Percentiles rank a stretch among this genome's conserved stretches.
phyloP scores from a whole-genome alignment of 2,797 vertebrate genomes.

The Tarsius wallacei region DNA sequence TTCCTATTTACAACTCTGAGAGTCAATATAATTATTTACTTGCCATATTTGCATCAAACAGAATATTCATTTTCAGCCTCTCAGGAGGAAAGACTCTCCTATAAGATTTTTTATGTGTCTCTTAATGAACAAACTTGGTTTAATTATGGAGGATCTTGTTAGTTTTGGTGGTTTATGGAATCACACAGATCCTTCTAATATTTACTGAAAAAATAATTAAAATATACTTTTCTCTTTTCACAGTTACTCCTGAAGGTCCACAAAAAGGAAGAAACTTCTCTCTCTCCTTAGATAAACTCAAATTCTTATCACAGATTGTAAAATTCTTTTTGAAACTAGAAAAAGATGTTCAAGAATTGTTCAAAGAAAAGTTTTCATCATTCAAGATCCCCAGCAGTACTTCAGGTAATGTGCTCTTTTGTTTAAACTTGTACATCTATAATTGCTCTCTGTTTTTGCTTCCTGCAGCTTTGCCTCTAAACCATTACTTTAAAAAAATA shows the following conservation, averaged over 20 bases:
- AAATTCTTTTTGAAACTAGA: constrained; percentile 94
- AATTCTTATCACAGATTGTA: constrained; percentile 93
- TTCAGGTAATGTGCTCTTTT: constrained; percentile 92
- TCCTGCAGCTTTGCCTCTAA: neutral
- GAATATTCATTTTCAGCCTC: constrained; percentile 41
- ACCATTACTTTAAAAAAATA: neutral
- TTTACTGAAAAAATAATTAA: constrained; percentile 65
- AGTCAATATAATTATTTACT: constrained; percentile 63
- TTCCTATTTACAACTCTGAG: constrained; percentile 46
- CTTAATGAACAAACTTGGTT: constrained; percentile 54
- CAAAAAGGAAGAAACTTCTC: constrained; percentile 91
- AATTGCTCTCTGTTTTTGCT: constrained; percentile 43
- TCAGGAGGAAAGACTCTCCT: constrained; percentile 6
- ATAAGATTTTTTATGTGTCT: constrained; percentile 49
- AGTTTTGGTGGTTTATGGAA: constrained; percentile 57
- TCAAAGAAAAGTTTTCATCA: constrained; percentile 91
- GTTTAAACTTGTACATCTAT: constrained; percentile 16
- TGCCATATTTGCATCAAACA: constrained; percentile 51
- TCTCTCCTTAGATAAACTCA: constrained; percentile 95
- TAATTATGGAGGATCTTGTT: constrained; percentile 34
- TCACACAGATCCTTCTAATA: neutral
- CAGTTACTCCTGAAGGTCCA: constrained; percentile 92
- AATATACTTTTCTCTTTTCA: constrained; percentile 77
- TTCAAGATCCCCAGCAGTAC: constrained; percentile 90
- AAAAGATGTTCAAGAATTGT: constrained; percentile 92